phyloP scores from a whole-genome alignment of 2,113 vertebrate species.

The Chlorodrepanis virens region DNA sequence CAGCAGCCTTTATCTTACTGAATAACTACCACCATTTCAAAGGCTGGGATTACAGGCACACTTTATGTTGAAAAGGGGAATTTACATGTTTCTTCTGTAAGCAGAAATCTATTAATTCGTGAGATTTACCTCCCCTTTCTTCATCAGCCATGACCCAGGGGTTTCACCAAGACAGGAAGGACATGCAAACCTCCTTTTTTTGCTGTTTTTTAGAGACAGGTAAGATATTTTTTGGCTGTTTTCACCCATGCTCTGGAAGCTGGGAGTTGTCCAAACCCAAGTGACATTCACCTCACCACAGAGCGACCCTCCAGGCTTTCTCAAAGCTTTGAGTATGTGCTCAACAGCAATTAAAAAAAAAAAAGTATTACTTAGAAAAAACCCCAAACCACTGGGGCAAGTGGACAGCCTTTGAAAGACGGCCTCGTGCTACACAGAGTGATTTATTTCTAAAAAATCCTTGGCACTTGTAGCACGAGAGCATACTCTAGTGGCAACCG shows the following conservation, averaged over 20 bases:
- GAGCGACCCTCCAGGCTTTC: background rate
- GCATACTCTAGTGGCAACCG: slow-evolving; percentile 75
- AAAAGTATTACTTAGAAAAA: background rate
- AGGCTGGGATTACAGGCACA: slow-evolving; percentile 50
- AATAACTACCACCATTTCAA: slow-evolving; percentile 45
- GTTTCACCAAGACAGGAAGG: background rate
- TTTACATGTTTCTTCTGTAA: slow-evolving; percentile 46
- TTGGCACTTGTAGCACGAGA: slow-evolving; percentile 60
- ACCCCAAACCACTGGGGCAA: background rate
- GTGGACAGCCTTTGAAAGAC: background rate
- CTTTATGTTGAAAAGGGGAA: slow-evolving; percentile 24
- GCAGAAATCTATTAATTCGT: slow-evolving; percentile 5
- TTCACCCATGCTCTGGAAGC: background rate
- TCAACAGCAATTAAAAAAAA: background rate
- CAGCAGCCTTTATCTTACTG: slow-evolving; percentile 54
- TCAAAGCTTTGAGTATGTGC: background rate
- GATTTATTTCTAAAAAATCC: background rate
- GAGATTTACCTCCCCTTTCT: background rate
- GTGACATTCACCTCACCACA: background rate
- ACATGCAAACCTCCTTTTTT: background rate
- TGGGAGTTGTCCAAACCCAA: background rate
- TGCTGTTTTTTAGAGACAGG: background rate
- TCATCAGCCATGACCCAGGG: background rate
- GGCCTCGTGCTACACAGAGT: background rate
- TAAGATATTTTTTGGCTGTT: background rate